Base-by-base conservation (phyloP, 2,797 vertebrate genomes). In the Cynopterus sphinx region DNA sequence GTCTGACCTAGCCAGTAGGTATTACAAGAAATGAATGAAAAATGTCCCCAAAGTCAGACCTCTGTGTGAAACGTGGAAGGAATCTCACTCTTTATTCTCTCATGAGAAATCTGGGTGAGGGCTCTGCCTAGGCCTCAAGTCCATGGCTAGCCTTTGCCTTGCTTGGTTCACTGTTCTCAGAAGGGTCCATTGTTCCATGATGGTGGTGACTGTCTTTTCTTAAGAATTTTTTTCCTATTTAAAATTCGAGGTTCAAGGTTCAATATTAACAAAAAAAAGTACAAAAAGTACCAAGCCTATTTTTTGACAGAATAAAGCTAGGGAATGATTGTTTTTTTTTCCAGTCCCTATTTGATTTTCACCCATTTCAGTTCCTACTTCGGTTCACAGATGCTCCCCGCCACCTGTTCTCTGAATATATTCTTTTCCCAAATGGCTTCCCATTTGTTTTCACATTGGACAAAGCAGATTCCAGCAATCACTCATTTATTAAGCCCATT, bases 351-450 rank as follows among this genome's bases (percentile, higher is more conserved):
- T 87, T 96, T 94, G 89, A 81, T 96, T 97, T 97, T 90, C 63
- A 82, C 70, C 55, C 85, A 87, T 93, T 97, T 97, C 63, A 85
- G 55, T 61, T 93, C 79, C 79, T 81, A 19, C 79, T 93, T 95
- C 96, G 88, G 78, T 77, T 68, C 87, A 67, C 79, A 95, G 77
- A 95, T 57, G 81, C 87, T 97, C 65, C 63, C 31, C 36, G 93
- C 93, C 96, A 97, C 97, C 91, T 94, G 91, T 94, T 97, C 89
- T 70, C 67, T 84, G 79, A 95, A 91, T 96, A 63, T 73, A 81
- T 77, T 96, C 49, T 96, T 89, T 87, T 55, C 82, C 91, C 83
- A 87, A 93, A 33, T 90, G 83, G 55, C 53, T 94, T 96, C 79
- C 71, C n/a, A 88, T 95, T 98, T 97, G 84, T 92, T 96, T 96